phyloP scores from a whole-genome alignment of 2,888 invertebrate genomes.

The Barypeithes pellucidus region DNA sequence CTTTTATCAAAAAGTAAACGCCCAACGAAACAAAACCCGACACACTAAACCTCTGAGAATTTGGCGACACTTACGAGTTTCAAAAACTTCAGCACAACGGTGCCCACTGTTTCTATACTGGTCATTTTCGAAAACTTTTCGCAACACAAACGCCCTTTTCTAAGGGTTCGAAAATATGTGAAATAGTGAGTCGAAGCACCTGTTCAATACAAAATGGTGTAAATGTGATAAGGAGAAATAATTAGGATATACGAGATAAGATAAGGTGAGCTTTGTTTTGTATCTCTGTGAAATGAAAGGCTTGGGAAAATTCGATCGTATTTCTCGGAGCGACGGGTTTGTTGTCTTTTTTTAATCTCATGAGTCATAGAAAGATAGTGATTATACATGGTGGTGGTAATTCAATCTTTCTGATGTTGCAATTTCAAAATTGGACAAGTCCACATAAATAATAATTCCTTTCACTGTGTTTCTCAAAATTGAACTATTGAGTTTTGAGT shows the following conservation, averaged over 20 bases:
- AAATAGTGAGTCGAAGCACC: conserved; percentile 28
- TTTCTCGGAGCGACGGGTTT: background rate
- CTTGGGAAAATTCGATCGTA: conserved; percentile 32
- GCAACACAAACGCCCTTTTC: conserved; percentile 6
- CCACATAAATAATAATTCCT: no score
- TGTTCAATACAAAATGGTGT: conserved; percentile 48
- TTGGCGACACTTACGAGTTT: conserved; percentile 83
- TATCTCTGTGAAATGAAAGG: conserved; percentile 5
- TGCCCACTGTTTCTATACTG: conserved; percentile 85
- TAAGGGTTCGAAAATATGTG: conserved; percentile 11
- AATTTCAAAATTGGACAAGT: background rate
- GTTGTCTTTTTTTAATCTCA: conserved; percentile 4
- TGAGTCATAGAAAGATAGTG: conserved; percentile 12
- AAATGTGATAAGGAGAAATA: conserved; percentile 40
- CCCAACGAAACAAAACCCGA: conserved; percentile 36
- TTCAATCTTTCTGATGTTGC: background rate
- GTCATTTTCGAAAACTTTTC: conserved; percentile 76
- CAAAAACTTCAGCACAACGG: conserved; percentile 85
- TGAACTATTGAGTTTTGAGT: no score
- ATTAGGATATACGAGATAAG: conserved; percentile 52
- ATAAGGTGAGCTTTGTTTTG: conserved; percentile 44
- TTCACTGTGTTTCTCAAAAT: no score
- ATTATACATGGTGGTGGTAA: background rate
- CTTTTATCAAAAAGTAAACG: conserved; percentile 33
- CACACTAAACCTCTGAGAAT: conserved; percentile 11